Evolutionary conservation across 2,888 invertebrate genomes (phyloP).

Genomic region (Himalopsyche japonica): DNA sequence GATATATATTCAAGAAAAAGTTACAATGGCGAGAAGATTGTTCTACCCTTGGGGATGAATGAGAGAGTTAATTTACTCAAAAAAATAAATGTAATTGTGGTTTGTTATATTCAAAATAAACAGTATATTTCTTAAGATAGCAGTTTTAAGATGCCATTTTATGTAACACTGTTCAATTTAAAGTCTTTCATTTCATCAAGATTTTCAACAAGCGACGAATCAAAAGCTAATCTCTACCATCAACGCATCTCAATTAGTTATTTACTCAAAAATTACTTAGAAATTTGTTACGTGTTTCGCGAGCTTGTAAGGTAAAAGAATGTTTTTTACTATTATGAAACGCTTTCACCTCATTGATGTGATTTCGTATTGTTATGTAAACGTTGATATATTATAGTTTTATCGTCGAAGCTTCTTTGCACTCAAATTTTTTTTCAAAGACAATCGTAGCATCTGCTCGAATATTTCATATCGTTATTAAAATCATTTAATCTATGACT

Average conservation of each 20-base stretch:
- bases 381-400: not conserved
- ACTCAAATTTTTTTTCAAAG: too few species aligned
- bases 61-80: too few species aligned
- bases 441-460: too few species aligned
- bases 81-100: too few species aligned
- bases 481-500: too few species aligned
- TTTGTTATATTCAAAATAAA: too few species aligned
- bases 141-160: too few species aligned
- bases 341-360: not conserved
- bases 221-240: not conserved
- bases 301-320: not conserved
- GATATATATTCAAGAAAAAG: too few species aligned
- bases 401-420: not conserved
- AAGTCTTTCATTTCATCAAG: not conserved
- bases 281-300: not conserved
- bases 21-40: too few species aligned
- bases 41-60: too few species aligned
- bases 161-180: not conserved
- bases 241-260: not conserved
- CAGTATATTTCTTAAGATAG: too few species aligned
- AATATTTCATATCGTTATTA: too few species aligned
- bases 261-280: not conserved
- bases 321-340: not conserved
- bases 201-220: not conserved
- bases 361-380: not conserved